These are phyloP conservation scores for Melierax canorus DNA, from an alignment of 2,113 vertebrate genomes.

Conservation along the genomic window DNA sequence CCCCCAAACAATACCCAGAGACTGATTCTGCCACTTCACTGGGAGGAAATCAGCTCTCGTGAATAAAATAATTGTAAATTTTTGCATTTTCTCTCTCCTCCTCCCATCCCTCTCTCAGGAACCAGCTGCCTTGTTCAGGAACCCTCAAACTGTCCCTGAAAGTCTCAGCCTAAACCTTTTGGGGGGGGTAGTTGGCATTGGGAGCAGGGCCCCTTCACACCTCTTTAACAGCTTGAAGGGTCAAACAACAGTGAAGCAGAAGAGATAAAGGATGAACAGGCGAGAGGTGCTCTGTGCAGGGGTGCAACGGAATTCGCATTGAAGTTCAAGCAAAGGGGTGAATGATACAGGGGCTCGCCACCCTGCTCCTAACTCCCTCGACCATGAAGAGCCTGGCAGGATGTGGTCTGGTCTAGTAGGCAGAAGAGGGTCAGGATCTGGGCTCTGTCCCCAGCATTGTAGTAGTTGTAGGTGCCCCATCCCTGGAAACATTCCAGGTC, in stretches of 20 bases:
- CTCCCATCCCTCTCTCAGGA: background rate
- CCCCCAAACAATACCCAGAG: background rate
- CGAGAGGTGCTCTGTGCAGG: background rate
- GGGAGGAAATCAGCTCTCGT: background rate
- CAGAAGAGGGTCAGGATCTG: background rate
- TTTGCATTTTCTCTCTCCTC: background rate
- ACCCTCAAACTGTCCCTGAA: background rate
- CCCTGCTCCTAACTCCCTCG: background rate
- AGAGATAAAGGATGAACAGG: background rate
- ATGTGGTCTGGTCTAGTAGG: background rate
- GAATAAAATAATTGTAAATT: background rate
- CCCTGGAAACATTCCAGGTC: background rate
- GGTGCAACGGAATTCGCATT: background rate
- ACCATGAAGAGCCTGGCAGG: too few relatives aligned
- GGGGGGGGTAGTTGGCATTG: background rate
- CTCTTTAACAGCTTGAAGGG: background rate
- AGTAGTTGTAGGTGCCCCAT: background rate
- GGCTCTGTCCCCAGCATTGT: background rate
- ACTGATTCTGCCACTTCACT: background rate
- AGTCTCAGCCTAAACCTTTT: background rate
- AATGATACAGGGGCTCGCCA: background rate
- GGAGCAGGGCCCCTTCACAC: background rate
- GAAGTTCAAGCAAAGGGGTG: background rate
- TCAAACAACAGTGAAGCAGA: background rate
- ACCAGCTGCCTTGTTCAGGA: background rate